Base-by-base conservation (phyloP, 2,797 vertebrate species). In the Diplodus puntazzo region DNA sequence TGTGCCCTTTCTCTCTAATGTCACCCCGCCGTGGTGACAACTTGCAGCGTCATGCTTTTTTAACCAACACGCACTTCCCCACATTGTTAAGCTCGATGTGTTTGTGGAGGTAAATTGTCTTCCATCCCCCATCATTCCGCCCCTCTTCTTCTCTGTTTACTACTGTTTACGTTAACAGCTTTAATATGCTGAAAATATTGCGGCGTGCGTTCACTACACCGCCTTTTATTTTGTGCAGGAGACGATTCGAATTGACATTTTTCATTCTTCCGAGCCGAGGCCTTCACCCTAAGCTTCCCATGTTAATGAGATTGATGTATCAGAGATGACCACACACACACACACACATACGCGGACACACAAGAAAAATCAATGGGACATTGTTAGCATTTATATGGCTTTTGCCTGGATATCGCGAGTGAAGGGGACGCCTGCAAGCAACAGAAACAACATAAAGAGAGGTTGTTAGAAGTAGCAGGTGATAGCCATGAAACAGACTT, bases 321-420 rank as follows among this genome's bases (percentile, higher is more conserved):
- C 83, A 77, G 84, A 90, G 68, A 77, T 21, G 12, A 67, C 65
- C 68, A 11, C 79, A 64, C 64, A 52, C 77, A 54, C 70, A 79
- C 42, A 62, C 55, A 57, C 59, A 27, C 27, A 27, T 27, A 4
- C 39, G 53, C 42, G 53, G 20, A 63, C 68, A 57, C 63, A 62
- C 7, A 59, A 39, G 57, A 62, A 70, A 90, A 92, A 93, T 93
- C 92, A 83, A 93, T 93, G 88, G 52, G 21, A 76, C 39, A 73
- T 83, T 91, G 88, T 90, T 92, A 84, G 89, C 89, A 92, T 92
- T 92, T 92, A 88, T 92, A 90, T 88, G 69, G 85, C 83, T 91
- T 89, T 86, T 83, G 63, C 80, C 85, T 79, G 77, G 83, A 85
- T 80, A 87, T 85, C 12, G 23, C 80, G 58, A 45, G 87, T 83